phyloP scores from a whole-genome alignment of 2,113 vertebrate genomes.

The Neodon shergylaensis region DNA sequence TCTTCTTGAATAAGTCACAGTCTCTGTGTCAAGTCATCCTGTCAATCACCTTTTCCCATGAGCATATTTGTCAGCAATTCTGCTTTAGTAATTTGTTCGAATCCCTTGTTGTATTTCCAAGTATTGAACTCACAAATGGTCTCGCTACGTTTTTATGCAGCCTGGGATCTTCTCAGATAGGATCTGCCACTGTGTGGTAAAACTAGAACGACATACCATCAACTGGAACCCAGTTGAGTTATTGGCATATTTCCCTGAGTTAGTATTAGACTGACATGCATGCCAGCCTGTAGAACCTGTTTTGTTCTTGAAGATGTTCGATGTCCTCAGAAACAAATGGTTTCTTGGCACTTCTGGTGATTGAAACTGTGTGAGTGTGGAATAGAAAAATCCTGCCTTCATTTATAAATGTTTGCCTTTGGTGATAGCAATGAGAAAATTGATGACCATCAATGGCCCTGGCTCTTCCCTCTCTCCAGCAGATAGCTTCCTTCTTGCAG shows the following conservation, averaged over 20 bases:
- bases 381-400: neutral
- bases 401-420: neutral
- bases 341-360: neutral
- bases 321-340: neutral
- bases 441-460: neutral
- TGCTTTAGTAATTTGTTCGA: neutral
- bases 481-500: neutral
- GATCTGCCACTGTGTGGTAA: neutral
- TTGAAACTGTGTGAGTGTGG: neutral
- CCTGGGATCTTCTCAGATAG: neutral
- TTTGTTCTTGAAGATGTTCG: neutral
- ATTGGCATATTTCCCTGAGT: neutral
- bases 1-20: accelerated
- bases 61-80: neutral
- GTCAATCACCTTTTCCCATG: accelerated
- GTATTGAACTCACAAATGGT: neutral
- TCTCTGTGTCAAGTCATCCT: neutral
- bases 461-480: accelerated
- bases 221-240: neutral
- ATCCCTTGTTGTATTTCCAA: neutral
- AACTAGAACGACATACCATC: neutral
- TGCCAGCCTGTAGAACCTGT: neutral
- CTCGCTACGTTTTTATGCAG: neutral
- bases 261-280: neutral
- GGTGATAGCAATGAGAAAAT: neutral